Base-by-base conservation (phyloP, 1,140 invertebrate genomes). In the Sitophilus oryzae region DNA sequence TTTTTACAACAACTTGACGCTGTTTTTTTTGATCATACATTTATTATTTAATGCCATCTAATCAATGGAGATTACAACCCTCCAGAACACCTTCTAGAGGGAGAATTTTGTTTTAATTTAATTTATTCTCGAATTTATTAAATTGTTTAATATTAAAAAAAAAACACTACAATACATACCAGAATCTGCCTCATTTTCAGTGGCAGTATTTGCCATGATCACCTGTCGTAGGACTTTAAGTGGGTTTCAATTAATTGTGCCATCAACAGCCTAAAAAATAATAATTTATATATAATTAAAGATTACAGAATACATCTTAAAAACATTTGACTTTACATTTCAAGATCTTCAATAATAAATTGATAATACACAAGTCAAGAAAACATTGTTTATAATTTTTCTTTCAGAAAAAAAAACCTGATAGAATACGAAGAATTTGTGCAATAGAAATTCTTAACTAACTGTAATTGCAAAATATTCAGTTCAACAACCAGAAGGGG, bases 121-220 rank as follows among this genome's bases (percentile, higher is more conserved):
- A n/a, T n/a, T n/a, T n/a, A n/a, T n/a, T n/a, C n/a, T n/a, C n/a
- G n/a, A n/a, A n/a, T n/a, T n/a, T n/a, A n/a, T n/a, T n/a, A n/a
- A n/a, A n/a, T n/a, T n/a, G n/a, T n/a, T n/a, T n/a, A n/a, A n/a
- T n/a, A n/a, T n/a, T n/a, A n/a, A n/a, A n/a, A n/a, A n/a, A n/a
- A n/a, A n/a, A n/a, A n/a, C 16, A n/a, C 9, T n/a, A 38, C 4
- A 38, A 38, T n/a, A 60, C 45, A 62, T 70, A 30, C 72, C 71
- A 37, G 71, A 72, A 64, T 73, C 71, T 38, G 69, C 70, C 58
- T 73, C 71, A 63, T 66, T 71, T 52, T 71, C 71, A 34, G 62
- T 65, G 48, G 66, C 67, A 61, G 66, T 65, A 56, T 72, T 66
- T 41, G 70, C 70, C 70, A 72, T 70, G 63, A 70, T 70, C 68